phyloP scores from a whole-genome alignment of 2,888 invertebrate genomes.

The Volucella bombylans region DNA sequence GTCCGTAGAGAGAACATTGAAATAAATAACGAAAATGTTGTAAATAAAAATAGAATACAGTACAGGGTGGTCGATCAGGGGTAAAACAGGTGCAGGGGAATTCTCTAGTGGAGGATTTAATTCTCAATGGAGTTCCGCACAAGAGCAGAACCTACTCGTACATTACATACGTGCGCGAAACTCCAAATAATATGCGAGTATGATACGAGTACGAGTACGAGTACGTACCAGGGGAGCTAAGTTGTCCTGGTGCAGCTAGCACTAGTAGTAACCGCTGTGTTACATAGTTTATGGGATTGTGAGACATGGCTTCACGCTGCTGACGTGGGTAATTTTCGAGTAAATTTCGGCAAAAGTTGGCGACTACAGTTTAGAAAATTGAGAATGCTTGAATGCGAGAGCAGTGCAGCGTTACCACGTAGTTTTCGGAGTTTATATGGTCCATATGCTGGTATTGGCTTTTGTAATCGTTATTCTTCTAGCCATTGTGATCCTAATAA shows the following conservation, averaged over 20 bases:
- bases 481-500: conserved; percentile 12
- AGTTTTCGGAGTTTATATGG: conserved; percentile 56
- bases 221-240: background rate
- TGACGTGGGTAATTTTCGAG: conserved; percentile 73
- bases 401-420: conserved; percentile 11
- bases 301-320: conserved; percentile 57
- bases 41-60: conserved; percentile 66
- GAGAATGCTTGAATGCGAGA: conserved; percentile 15
- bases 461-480: conserved; percentile 21
- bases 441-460: conserved; percentile 58
- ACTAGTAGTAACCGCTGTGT: conserved; percentile 17
- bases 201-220: too few species aligned
- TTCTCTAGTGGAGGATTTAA: conserved; percentile 63
- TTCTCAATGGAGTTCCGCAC: conserved; percentile 60
- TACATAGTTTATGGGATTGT: conserved; percentile 63
- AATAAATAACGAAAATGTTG: conserved; percentile 70
- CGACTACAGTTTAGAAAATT: conserved; percentile 31
- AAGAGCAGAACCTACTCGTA: conserved; percentile 32
- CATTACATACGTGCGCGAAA: background rate
- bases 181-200: background rate
- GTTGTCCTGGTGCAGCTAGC: conserved; percentile 23
- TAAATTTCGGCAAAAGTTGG: conserved; percentile 69
- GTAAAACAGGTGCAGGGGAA: conserved; percentile 5
- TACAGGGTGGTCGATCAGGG: background rate
- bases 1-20: conserved; percentile 46